Evolutionary conservation across 2,888 invertebrate genomes (phyloP), one percentile per base, ranked within the genome.

Genomic region (Eupithecia dodoneata): DNA sequence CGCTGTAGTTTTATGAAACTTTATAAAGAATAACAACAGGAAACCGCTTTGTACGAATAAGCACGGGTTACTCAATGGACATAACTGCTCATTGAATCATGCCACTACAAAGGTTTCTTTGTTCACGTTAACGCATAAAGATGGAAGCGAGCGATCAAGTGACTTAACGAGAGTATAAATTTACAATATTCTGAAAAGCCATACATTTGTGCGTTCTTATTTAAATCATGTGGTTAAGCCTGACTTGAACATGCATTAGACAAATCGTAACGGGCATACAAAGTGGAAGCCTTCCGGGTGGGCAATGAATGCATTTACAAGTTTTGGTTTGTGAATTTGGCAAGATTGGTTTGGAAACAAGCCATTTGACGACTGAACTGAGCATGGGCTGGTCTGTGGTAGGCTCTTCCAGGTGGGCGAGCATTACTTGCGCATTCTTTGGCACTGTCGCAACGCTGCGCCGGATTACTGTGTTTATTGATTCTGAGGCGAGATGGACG

Each of bases 401-500:
- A 80, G 79, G 78, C 73, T 79, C 84, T 85, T 85, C 86, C 86
- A 85, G 87, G 88, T 85, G 87, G 88, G 86, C 88, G 87, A 81
- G 83, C 87, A 86, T 86, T 88, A 85, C 78, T 84, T 49, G 85
- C 84, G 83, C 91, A 93, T 93, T 93, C 93, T 90, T 77, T 41
- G 72, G 85, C 84, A 88, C 91, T 92, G 92, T 91, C 81, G 80
- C 81, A 81, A 83, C 87, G 79, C 88, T 87, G 86, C 86, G 83
- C 83, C 84, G 82, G 85, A 88, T 88, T 86, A 80, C 83, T 88
- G 86, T 87, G 87, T 81, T 82, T 82, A 86, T 82, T 82, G 85
- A 87, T 89, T 88, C 86, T 45, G 44, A 18, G 67, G 3, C 86
- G 74, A 83, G 81, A 45, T 52, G 12, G 30, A 2, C 9, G 44